Base-by-base conservation (phyloP, 37 sponge, comb jelly and placozoan species). In the Geodia barretti region DNA sequence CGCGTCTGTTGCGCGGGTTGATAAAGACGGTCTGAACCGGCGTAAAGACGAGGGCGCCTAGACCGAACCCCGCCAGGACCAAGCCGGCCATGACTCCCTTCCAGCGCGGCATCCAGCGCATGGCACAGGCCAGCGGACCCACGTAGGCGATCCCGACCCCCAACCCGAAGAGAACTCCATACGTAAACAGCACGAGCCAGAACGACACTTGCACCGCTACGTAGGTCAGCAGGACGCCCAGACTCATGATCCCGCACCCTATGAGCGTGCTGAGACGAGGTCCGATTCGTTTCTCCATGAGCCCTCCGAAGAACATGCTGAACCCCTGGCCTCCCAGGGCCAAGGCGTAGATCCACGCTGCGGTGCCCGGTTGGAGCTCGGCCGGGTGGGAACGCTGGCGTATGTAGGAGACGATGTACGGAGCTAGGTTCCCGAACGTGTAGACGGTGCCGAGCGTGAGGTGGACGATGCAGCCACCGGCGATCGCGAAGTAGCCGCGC, bases 361-460 rank as follows among this genome's bases (percentile, higher is more conserved):
- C 60, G 21, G 74, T 62, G 0, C 41, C 68, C 1, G 39, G 41
- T 1, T 31, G 38, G 0, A 90, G 76, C 31, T 80, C 77, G 4
- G 32, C 32, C 2, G 85, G 90, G 64, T 74, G 75, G 24, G 90
- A 84, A 17, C 68, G 78, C 29, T 91, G 81, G 24, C 75, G 79
- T 25, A 89, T 83, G 72, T 90, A 97, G 41, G 94, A 94, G 21
- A 86, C 86, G 32, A 97, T 83, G 86, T 93, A 97, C 5, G 95
- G 92, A 25, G 84, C 73, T 74, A 97, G 36, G 73, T 94, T 93
- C 29, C 90, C 92, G 43, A 78, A 88, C 20, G 95, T 89, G 82
- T 92, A 97, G 32, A 88, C 68, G 31, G 92, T 82, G 14, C 97
- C 97, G 0, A 97, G 79, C 24, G 92, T 84, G 38, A 97, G 59